Evolutionary conservation across 2,113 vertebrate genomes (phyloP), one percentile per base, ranked within the genome.

Genomic region (Syngnathus floridae): DNA sequence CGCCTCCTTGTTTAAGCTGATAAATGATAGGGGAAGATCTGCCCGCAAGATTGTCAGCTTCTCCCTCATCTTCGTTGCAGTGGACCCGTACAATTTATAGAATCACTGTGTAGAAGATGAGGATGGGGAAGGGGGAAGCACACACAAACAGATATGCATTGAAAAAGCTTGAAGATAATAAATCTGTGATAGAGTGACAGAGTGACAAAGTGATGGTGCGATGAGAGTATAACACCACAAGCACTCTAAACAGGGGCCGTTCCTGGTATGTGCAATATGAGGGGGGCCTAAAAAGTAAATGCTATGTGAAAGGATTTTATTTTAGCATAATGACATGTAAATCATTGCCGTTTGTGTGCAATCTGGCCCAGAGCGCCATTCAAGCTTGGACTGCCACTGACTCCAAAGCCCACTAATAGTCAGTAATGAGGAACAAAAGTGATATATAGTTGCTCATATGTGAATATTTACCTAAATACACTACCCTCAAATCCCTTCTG

Each of bases 1-100:
- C 56, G 21, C 62, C 63, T 75, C 41, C 62, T 64, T 73, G 59
- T 48, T 69, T 59, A 71, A 26, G 4, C 54, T 71, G 65, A 70
- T 74, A 74, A 79, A 62, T 73, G 80, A 81, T 72, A 64, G 78
- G 76, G 71, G 64, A 65, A 69, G 75, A 77, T 74, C 71, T 46
- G 65, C 65, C 74, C 69, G 45, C 72, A 68, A 64, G 36, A 54
- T 37, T 74, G 76, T 80, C 76, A 72, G 62, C 74, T 70, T 76
- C 79, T 61, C 54, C 64, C 48, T 19, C 70, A 61, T 67, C 62
- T 51, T 58, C 38, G 36, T 64, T 26, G 62, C 66, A 70, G 54
- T 45, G 70, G 58, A 60, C 58, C 19, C 1, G 38, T 49, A 61
- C 46, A 68, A 67, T 65, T 71, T 78, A 62, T 43, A 55, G 14